A percentile compares a stretch with the other conserved stretches of the same genome.
phyloP scores from a whole-genome alignment of 2,113 vertebrate genomes.

The Rissa tridactyla region DNA sequence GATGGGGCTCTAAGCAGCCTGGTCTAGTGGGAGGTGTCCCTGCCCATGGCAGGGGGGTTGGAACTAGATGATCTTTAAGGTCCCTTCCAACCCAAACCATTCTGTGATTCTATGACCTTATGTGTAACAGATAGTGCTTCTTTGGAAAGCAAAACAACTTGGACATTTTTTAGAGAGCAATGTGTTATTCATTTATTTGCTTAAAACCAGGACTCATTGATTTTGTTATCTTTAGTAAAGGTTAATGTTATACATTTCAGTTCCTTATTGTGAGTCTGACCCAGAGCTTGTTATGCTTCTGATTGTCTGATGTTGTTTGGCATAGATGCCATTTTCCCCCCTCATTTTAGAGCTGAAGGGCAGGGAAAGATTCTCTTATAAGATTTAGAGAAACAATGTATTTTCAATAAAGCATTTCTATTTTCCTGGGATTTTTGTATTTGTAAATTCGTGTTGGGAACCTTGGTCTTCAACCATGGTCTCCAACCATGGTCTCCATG shows the following conservation, averaged over 20 bases:
- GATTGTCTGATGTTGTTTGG: neutral
- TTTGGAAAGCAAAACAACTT: neutral
- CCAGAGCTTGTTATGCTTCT: accelerated
- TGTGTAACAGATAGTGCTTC: neutral
- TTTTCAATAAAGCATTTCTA: neutral
- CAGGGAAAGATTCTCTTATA: neutral
- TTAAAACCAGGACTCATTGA: neutral
- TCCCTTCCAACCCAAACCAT: too few relatives aligned
- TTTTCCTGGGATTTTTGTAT: neutral
- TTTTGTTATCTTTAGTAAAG: neutral
- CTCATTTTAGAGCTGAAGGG: neutral
- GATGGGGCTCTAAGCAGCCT: too few relatives aligned
- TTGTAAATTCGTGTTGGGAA: neutral
- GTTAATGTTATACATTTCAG: neutral
- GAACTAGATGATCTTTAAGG: too few relatives aligned
- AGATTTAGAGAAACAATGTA: neutral
- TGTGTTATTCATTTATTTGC: neutral
- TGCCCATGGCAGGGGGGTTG: too few relatives aligned
- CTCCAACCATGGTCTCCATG: neutral
- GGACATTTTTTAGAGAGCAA: neutral
- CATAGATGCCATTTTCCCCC: neutral
- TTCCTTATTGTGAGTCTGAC: neutral
- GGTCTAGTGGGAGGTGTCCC: too few relatives aligned
- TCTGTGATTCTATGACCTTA: neutral
- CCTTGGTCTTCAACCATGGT: neutral